Evolutionary conservation across 92 coral and sea anemone species (phyloP), one percentile per base, ranked within the genome.

Genomic region (Plumapathes pennacea): DNA sequence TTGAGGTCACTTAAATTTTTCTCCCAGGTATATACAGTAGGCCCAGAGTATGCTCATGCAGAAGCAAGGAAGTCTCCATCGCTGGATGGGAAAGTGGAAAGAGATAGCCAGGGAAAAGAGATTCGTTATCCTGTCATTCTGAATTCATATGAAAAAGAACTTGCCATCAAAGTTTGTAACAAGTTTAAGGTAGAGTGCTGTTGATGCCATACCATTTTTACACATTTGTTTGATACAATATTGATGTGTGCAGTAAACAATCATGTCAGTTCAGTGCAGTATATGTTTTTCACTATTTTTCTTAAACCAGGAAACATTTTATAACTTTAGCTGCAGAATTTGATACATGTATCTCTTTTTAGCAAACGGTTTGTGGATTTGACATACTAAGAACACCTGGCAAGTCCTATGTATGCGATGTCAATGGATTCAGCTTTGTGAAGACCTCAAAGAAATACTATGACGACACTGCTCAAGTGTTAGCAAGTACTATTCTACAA

Each of bases 341-440:
- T 38, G 25, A 14, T 51, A 3, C 2, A 3, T 10, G 29, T n/a
- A 23, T 23, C 21, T 49, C 37, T 25, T 51, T 58, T 23, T 61
- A 91, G 98, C 98, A 92, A 88, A 92, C 98, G 27, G 98, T 92
- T 18, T 92, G 98, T 73, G 98, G 98, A 1, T 92, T 90, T 65
- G 98, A 92, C 40, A 80, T 92, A 28, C 64, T 92, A 14, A 83
- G 98, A 32, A 89, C 92, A 3, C 95, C 88, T 57, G 98, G 98
- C 26, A 84, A 83, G 72, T 92, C 98, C 0, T 92, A 84, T 32
- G 98, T 92, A 9, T 92, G 98, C 55, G 98, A 92, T 58, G 98
- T 92, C 52, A 92, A 92, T 60, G 98, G 98, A 37, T 92, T 92
- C 48, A 92, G 98, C 53, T 92, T 92, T 56, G 98, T 92, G 15